A percentile compares a stretch with the other conserved stretches of the same genome.
Conservation (phyloP, 2,888 invertebrate genomes). For the Drosophila histrio region DNA sequence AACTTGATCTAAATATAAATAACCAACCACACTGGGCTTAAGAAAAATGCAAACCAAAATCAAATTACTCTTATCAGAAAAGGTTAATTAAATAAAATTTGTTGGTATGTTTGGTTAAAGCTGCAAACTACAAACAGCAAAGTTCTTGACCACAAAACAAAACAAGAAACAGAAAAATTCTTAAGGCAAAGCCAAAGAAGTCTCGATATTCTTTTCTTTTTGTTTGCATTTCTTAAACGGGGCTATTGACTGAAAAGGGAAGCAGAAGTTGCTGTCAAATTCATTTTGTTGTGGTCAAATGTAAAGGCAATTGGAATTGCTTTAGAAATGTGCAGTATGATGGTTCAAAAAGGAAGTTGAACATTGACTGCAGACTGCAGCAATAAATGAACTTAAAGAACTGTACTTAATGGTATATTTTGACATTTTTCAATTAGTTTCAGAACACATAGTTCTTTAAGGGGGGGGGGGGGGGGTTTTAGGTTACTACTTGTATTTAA, state of each 20-base stretch:
- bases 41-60: not conserved
- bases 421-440: slow-evolving; percentile 42
- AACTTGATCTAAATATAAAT: not conserved
- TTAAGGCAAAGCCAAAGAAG: not conserved
- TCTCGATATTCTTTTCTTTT: not conserved
- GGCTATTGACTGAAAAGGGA: not conserved
- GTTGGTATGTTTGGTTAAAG: slow-evolving; percentile 4
- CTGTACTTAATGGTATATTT: slow-evolving; percentile 25
- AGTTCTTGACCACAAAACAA: slow-evolving; percentile 14
- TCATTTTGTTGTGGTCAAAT: slow-evolving; percentile 14
- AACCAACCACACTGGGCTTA: not conserved
- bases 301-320: slow-evolving; percentile 20
- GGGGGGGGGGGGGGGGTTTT: too few species aligned
- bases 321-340: slow-evolving; percentile 16
- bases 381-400: slow-evolving; percentile 2
- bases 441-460: not conserved
- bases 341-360: not conserved
- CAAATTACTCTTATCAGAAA: not conserved
- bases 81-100: slow-evolving; percentile 13
- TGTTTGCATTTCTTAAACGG: not conserved
- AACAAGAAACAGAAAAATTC: not conserved
- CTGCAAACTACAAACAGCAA: slow-evolving; percentile 4
- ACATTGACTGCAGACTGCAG: not conserved
- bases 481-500: not conserved
- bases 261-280: slow-evolving; percentile 9